Evolutionary conservation across 2,888 invertebrate species (phyloP).

Genomic region (Harpalus rufipes): DNA sequence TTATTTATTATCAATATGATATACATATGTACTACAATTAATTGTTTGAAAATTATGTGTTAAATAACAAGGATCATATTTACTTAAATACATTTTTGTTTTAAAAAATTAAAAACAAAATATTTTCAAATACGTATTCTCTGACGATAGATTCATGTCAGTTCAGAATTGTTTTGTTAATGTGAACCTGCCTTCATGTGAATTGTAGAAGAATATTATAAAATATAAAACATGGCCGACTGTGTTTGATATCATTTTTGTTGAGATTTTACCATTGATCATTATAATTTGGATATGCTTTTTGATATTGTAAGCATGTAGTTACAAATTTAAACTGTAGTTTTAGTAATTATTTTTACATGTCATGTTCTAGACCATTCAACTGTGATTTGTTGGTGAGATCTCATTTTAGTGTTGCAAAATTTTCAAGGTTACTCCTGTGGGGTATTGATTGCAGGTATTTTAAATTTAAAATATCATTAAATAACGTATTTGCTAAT

Average conservation of each 20-base stretch:
- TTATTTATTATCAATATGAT: neutral
- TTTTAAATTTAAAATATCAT: constrained; percentile 70
- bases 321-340: constrained; percentile 30
- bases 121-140: constrained; percentile 19
- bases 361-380: constrained; percentile 48
- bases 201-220: constrained; percentile 48
- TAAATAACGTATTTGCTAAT: neutral
- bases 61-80: neutral
- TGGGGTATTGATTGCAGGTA: constrained; percentile 73
- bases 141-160: neutral
- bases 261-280: constrained; percentile 53
- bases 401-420: constrained; percentile 71
- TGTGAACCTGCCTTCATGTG: constrained; percentile 31
- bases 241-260: constrained; percentile 58
- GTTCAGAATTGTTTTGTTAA: constrained; percentile 26
- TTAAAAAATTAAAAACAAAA: constrained; percentile 9
- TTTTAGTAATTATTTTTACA: constrained; percentile 37
- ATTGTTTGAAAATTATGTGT: neutral
- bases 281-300: constrained; percentile 59
- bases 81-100: neutral
- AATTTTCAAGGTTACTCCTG: constrained; percentile 74
- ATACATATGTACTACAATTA: neutral
- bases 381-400: constrained; percentile 69
- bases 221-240: constrained; percentile 60
- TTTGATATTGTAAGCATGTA: constrained; percentile 47